Percentiles rank a stretch among this genome's conserved stretches.
These are phyloP conservation scores for Cephus nigrinus DNA, from an alignment of 2,888 invertebrate species.

Conservation along the genomic window DNA sequence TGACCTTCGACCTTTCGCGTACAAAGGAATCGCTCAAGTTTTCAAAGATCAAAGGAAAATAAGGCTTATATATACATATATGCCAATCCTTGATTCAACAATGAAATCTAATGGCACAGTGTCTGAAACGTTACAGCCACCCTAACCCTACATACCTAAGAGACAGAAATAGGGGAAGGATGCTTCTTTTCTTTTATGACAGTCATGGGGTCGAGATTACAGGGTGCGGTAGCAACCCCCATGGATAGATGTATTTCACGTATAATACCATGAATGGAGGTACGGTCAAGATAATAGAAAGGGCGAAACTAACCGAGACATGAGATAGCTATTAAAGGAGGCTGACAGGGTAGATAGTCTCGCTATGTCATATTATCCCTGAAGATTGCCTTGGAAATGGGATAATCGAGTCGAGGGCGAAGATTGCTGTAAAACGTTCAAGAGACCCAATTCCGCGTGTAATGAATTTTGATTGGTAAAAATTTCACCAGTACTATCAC, in stretches of 20 bases:
- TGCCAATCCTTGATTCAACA: neutral
- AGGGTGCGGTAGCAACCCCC: conserved; percentile 14
- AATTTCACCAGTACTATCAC: neutral
- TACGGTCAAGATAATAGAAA: neutral
- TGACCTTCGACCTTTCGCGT: neutral
- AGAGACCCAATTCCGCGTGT: neutral
- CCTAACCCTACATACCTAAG: neutral
- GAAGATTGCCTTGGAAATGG: conserved; percentile 20
- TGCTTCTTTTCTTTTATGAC: neutral
- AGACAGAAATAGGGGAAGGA: neutral
- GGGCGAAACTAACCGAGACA: conserved; percentile 9
- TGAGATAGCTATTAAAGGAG: conserved; percentile 16
- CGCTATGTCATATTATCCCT: conserved; percentile 20
- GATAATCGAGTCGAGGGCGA: conserved; percentile 21
- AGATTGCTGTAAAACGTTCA: conserved; percentile 12
- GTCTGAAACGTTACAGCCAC: neutral
- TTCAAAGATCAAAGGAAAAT: neutral
- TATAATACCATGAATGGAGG: neutral
- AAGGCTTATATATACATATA: neutral
- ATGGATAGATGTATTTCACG: neutral
- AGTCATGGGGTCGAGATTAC: neutral
- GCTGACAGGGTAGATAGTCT: conserved; percentile 11
- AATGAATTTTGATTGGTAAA: neutral
- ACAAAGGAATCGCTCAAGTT: neutral
- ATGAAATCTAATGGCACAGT: neutral